phyloP scores from a whole-genome alignment of 2,888 invertebrate genomes.

The Lasioglossum oenotherae region DNA sequence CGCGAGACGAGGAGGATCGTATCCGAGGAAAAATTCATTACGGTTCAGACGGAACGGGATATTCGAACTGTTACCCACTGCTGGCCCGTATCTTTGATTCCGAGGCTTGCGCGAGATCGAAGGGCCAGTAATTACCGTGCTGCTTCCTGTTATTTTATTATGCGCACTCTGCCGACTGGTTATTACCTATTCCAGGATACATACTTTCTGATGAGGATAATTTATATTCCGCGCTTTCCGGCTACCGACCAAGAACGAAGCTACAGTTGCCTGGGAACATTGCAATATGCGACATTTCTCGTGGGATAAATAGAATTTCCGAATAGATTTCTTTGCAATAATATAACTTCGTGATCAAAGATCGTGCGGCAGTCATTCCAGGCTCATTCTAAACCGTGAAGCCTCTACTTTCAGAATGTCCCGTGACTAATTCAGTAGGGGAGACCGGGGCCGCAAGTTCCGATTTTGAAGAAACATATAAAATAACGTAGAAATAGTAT shows the following conservation, averaged over 20 bases:
- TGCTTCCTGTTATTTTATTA: not conserved
- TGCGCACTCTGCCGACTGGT: not conserved
- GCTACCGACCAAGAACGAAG: not conserved
- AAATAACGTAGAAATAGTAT: too few relatives aligned
- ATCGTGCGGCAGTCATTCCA: not conserved
- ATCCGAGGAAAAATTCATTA: slow-evolving; percentile 1
- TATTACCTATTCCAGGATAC: not conserved
- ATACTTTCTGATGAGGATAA: not conserved
- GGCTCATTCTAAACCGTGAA: not conserved
- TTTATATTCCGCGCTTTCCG: not conserved
- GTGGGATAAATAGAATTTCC: not conserved
- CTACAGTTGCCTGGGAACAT: not conserved
- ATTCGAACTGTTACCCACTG: not conserved
- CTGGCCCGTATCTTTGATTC: not conserved
- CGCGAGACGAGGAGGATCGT: not conserved
- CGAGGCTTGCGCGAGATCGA: not conserved
- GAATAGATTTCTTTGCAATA: not conserved
- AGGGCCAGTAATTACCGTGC: not conserved
- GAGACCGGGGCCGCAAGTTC: too few relatives aligned
- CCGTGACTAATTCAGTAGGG: too few relatives aligned
- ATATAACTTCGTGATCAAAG: not conserved
- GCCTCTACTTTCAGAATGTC: not conserved
- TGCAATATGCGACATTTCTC: not conserved
- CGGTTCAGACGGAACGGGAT: not conserved
- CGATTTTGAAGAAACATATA: too few relatives aligned